Percentiles rank a stretch among this genome's conserved stretches.
phyloP scores from a whole-genome alignment of 1,140 invertebrate genomes.

The Pseudomyrmex dendroicus region DNA sequence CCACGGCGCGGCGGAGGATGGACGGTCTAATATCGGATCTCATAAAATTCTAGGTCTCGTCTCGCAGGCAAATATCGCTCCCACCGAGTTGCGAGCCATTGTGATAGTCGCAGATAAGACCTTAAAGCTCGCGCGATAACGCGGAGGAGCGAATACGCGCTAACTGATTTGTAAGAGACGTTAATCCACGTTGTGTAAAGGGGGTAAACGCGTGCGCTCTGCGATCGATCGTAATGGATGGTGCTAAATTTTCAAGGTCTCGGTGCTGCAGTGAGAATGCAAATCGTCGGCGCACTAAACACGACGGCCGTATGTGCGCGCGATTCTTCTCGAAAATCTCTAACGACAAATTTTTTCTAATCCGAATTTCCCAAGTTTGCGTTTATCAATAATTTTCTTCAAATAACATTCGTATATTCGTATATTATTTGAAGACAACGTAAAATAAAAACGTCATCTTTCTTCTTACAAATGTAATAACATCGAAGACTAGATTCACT shows the following conservation, averaged over 20 bases:
- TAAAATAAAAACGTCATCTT: not conserved
- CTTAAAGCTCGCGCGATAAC: constrained; percentile 42
- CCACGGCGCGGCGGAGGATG: not conserved
- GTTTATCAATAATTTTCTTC: too few species aligned
- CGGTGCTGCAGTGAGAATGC: not conserved
- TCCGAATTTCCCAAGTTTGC: too few species aligned
- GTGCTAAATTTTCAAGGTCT: constrained; percentile 33
- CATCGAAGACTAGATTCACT: constrained; percentile 29
- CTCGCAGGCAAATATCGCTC: constrained; percentile 38
- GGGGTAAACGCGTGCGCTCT: constrained; percentile 18
- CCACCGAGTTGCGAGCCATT: not conserved
- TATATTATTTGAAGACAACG: not conserved
- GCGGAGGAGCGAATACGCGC: constrained; percentile 6
- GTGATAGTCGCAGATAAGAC: constrained; percentile 50
- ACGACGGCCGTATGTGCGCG: too few species aligned
- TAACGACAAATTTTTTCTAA: too few species aligned
- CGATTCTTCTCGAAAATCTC: not conserved
- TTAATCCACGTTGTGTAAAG: constrained; percentile 22
- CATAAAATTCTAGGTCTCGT: constrained; percentile 47
- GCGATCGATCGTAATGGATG: constrained; percentile 37
- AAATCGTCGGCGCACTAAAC: not conserved
- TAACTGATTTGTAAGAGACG: constrained; percentile 53
- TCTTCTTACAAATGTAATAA: constrained; percentile 1
- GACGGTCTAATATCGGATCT: constrained; percentile 46
- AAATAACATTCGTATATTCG: not conserved